Percentiles rank a stretch among this genome's conserved stretches.
Conservation (phyloP, 1,140 invertebrate genomes). For the Aphis craccivora region DNA sequence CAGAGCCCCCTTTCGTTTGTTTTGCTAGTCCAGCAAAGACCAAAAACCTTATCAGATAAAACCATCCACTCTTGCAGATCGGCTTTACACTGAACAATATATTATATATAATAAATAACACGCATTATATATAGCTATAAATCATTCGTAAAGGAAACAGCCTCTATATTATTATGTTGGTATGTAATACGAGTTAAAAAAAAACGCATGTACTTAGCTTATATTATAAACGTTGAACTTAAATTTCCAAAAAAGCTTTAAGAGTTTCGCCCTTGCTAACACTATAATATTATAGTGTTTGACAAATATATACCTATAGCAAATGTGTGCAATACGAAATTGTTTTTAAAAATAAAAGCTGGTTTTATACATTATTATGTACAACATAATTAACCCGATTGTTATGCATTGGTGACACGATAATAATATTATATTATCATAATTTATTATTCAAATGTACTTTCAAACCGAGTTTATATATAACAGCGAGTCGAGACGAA, state of each 20-base stretch:
- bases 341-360: no score
- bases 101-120: neutral
- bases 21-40: neutral
- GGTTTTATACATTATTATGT: neutral
- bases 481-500: neutral
- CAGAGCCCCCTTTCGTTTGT: neutral
- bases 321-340: neutral
- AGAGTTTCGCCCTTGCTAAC: neutral
- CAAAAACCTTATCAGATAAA: neutral
- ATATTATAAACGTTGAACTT: neutral
- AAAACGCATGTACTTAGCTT: neutral
- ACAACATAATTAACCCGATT: neutral
- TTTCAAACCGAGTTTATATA: neutral
- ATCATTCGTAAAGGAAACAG: neutral
- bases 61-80: neutral
- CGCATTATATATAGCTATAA: neutral
- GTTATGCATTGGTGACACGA: neutral
- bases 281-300: neutral
- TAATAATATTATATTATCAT: neutral
- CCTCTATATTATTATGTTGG: neutral
- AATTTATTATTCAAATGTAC: neutral
- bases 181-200: neutral
- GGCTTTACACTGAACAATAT: neutral
- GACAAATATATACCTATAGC: neutral
- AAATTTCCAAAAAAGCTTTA: neutral